Evolutionary conservation across 2,113 vertebrate species (phyloP).

Genomic region (Ginglymostoma cirratum): DNA sequence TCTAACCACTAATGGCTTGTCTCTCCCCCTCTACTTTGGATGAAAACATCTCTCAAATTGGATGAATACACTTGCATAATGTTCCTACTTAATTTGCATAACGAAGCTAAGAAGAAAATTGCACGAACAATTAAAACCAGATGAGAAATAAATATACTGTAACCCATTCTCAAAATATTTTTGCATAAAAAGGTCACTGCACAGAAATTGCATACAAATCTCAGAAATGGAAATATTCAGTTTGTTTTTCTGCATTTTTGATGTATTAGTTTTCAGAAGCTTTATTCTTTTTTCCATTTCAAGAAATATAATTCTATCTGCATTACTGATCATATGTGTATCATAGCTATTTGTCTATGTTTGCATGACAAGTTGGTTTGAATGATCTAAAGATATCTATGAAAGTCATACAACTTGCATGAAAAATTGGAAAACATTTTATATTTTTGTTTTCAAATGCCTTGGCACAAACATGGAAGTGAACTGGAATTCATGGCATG

Average conservation of each 20-base stretch:
- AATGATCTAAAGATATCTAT: not conserved
- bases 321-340: not conserved
- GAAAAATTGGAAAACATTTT: not conserved
- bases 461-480: not conserved
- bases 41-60: not conserved
- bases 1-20: not conserved
- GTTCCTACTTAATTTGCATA: constrained; percentile 15
- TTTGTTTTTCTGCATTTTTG: not conserved
- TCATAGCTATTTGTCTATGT: not conserved
- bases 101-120: not conserved
- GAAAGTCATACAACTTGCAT: not conserved
- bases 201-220: constrained; percentile 14
- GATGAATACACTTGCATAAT: not conserved
- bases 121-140: not conserved
- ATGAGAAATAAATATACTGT: not conserved
- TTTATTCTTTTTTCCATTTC: not conserved
- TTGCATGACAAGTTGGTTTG: not conserved
- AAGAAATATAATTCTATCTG: not conserved
- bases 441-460: not conserved
- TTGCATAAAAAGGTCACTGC: not conserved
- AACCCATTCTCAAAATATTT: not conserved
- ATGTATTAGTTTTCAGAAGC: not conserved
- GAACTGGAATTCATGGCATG: not conserved
- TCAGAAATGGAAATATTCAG: not conserved
- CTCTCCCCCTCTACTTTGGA: not conserved